These are phyloP conservation scores for Neosilurus mollespiculum DNA, from an alignment of 2,797 vertebrate genomes.

Conservation along the genomic window DNA sequence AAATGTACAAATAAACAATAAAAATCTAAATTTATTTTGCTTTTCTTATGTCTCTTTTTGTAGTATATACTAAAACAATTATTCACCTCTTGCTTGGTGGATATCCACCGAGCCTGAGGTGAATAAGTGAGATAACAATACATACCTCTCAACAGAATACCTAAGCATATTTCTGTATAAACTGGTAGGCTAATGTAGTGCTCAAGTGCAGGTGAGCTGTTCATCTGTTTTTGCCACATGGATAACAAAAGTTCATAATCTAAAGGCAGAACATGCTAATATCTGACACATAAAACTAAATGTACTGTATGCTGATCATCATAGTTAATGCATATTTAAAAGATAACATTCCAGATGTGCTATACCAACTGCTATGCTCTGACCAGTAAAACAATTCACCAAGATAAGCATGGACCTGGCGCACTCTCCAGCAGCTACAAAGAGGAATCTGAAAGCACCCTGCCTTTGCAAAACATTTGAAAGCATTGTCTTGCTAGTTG, in stretches of 20 bases:
- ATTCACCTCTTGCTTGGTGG: too few species aligned
- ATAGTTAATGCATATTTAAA: not conserved
- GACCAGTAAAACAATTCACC: not conserved
- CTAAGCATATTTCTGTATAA: not conserved
- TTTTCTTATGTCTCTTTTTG: too few species aligned
- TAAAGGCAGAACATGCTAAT: not conserved
- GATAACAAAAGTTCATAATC: not conserved
- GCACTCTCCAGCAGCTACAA: not conserved
- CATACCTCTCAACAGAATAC: not conserved
- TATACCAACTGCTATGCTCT: not conserved
- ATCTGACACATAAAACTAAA: not conserved
- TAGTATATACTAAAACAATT: too few species aligned
- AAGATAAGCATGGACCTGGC: not conserved
- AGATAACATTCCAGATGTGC: not conserved
- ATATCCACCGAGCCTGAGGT: too few species aligned
- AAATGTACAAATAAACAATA: too few species aligned
- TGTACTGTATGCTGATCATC: not conserved
- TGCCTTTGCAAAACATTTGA: not conserved
- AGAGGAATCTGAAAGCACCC: not conserved
- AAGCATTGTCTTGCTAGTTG: not conserved
- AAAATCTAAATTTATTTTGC: too few species aligned
- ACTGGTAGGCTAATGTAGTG: not conserved
- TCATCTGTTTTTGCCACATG: not conserved
- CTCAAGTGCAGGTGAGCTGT: not conserved
- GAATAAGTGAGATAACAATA: too few species aligned